These are phyloP conservation scores for Hoplostethus mediterraneus DNA, from an alignment of 2,797 vertebrate species.

Conservation along the genomic window DNA sequence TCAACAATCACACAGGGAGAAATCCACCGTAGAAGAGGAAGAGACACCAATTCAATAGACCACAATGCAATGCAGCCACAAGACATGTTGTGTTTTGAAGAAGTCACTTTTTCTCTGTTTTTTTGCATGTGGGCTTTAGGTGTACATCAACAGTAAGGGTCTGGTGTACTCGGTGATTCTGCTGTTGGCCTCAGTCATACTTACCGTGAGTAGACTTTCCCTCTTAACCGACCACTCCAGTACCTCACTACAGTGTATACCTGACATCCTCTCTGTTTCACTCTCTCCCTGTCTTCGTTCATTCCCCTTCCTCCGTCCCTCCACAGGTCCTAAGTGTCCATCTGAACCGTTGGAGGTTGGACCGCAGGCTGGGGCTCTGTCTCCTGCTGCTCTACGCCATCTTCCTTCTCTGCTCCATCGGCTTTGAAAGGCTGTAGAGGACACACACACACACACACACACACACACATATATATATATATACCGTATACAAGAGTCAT, in stretches of 20 bases:
- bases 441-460: constrained; percentile 1
- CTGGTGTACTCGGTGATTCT: constrained; percentile 88
- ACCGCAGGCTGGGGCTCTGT: constrained; percentile 83
- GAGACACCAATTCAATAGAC: too few relatives aligned
- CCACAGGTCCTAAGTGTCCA: constrained; percentile 85
- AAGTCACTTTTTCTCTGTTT: neutral
- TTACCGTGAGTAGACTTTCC: constrained; percentile 81
- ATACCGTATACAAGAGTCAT: neutral
- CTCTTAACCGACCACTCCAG: neutral
- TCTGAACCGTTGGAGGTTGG: constrained; percentile 86
- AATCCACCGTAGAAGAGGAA: too few relatives aligned
- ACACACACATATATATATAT: neutral
- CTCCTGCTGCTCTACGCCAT: constrained; percentile 84
- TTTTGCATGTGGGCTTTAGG: constrained; percentile 69
- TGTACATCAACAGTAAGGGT: constrained; percentile 87
- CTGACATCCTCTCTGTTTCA: neutral
- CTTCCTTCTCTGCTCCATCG: constrained; percentile 86
- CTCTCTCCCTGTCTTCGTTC: neutral
- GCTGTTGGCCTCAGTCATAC: constrained; percentile 85
- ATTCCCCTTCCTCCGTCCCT: too few relatives aligned
- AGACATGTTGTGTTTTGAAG: too few relatives aligned
- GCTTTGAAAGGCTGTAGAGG: constrained; percentile 82
- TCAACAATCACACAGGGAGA: too few relatives aligned
- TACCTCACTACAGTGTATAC: neutral
- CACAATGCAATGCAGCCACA: too few relatives aligned